These are phyloP conservation scores for Sipha flava DNA, from an alignment of 1,140 invertebrate species.

Conservation along the genomic window DNA sequence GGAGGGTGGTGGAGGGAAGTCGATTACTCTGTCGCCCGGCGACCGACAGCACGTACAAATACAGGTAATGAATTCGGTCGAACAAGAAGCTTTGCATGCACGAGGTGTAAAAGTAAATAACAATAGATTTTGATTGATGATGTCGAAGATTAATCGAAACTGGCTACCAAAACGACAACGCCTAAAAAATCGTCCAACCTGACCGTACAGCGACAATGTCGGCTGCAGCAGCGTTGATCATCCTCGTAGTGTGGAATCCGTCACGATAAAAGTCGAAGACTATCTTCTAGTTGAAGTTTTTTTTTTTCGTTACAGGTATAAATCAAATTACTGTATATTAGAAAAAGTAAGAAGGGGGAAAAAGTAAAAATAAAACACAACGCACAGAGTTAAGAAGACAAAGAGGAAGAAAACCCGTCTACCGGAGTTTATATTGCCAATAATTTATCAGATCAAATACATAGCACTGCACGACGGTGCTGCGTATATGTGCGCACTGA, in stretches of 20 bases:
- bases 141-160: constrained; percentile 31
- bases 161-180: constrained; percentile 29
- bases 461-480: neutral
- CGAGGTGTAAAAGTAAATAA: constrained; percentile 32
- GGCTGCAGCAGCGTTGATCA: too few relatives aligned
- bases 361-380: neutral
- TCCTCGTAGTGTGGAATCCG: neutral
- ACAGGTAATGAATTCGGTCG: constrained; percentile 31
- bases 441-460: constrained; percentile 30
- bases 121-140: constrained; percentile 33
- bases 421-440: constrained; percentile 14
- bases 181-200: neutral
- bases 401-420: neutral
- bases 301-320: neutral
- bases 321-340: constrained; percentile 5
- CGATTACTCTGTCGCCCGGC: constrained; percentile 21
- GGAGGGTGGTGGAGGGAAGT: too few relatives aligned
- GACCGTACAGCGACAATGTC: neutral
- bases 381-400: neutral
- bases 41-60: neutral
- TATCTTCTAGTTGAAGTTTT: neutral
- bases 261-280: neutral
- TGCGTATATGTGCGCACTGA: neutral
- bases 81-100: constrained; percentile 16
- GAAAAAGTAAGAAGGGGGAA: neutral